A percentile compares a stretch with the other conserved stretches of the same genome.
Evolutionary conservation across 2,113 vertebrate genomes (phyloP).

Genomic region (Herpailurus yagouaroundi): DNA sequence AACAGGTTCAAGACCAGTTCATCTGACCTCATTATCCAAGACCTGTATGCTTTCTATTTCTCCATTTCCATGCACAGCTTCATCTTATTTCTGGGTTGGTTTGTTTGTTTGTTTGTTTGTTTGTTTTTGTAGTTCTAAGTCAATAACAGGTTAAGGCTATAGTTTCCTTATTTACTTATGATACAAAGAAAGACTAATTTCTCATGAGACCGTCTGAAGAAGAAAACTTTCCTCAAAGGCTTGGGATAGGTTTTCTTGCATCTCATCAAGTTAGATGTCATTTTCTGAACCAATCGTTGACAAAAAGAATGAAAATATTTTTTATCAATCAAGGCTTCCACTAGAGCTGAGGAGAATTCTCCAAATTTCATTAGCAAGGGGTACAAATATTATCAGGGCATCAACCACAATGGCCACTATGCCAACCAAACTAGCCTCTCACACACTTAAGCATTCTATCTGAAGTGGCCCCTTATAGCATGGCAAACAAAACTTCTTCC

Average conservation of each 20-base stretch:
- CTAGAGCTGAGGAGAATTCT: neutral
- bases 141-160: neutral
- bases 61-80: neutral
- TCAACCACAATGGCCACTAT: neutral
- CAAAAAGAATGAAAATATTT: neutral
- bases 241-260: neutral
- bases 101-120: neutral
- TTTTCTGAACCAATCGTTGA: neutral
- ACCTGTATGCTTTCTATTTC: neutral
- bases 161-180: neutral
- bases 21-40: neutral
- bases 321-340: neutral
- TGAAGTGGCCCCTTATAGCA: neutral
- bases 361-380: neutral
- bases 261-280: neutral
- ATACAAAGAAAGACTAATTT: neutral
- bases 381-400: neutral
- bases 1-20: neutral
- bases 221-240: neutral
- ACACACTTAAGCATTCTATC: neutral
- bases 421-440: neutral
- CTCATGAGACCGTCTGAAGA: neutral
- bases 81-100: neutral
- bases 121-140: neutral
- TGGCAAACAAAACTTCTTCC: neutral